A percentile compares a stretch with the other conserved stretches of the same genome.
phyloP scores from a whole-genome alignment of 2,113 vertebrate species.

The Sturnus vulgaris region DNA sequence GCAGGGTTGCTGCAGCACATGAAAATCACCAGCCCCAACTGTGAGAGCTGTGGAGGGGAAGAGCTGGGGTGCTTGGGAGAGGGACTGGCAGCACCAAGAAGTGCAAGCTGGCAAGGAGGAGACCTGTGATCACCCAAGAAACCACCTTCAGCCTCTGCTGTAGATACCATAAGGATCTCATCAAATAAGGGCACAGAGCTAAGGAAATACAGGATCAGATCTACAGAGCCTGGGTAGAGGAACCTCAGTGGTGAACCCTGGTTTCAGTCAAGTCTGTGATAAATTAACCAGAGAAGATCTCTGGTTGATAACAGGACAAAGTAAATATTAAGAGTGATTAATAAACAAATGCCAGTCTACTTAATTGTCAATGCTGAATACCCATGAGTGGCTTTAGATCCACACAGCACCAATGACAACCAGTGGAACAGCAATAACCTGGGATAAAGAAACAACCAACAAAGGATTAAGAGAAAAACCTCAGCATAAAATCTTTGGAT shows the following conservation, averaged over 20 bases:
- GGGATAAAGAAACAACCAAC: background rate
- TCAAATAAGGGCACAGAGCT: fast-evolving
- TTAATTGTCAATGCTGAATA: background rate
- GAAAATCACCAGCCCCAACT: background rate
- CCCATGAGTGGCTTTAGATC: background rate
- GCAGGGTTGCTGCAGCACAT: background rate
- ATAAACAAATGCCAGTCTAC: background rate
- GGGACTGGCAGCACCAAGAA: background rate
- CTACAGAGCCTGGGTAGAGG: fast-evolving
- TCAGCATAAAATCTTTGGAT: background rate
- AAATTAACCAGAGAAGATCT: background rate
- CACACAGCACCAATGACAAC: background rate
- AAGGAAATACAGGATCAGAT: background rate
- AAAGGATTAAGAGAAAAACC: background rate
- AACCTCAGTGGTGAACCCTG: background rate
- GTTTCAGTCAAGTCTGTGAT: background rate
- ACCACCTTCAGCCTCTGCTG: background rate
- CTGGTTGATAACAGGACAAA: background rate
- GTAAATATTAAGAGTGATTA: background rate
- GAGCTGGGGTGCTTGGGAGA: background rate
- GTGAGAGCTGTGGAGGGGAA: background rate
- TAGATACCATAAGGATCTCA: fast-evolving
- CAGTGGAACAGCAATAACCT: background rate
- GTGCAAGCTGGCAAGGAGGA: background rate
- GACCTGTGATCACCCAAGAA: background rate